Percentiles rank a stretch among this genome's conserved stretches.
Evolutionary conservation across 2,797 vertebrate species (phyloP).

Genomic region (Nyctibius grandis): DNA sequence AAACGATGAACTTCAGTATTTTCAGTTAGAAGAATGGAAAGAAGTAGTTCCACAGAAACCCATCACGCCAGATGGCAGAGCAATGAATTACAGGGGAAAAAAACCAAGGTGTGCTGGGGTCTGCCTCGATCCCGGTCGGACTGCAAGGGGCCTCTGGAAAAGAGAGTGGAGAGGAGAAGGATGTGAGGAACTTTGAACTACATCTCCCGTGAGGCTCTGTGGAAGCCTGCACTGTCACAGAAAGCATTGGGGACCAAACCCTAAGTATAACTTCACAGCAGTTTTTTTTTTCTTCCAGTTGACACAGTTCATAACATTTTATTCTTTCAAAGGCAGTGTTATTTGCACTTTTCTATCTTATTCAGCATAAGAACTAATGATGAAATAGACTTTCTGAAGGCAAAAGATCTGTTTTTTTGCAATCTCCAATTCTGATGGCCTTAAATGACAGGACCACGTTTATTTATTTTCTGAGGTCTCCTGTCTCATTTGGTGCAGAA

Average conservation of each 20-base stretch:
- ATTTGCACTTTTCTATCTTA: background rate
- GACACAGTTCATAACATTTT: background rate
- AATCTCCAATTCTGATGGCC: background rate
- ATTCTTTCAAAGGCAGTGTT: background rate
- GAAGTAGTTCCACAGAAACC: background rate
- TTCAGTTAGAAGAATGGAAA: background rate
- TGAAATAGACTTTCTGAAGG: background rate
- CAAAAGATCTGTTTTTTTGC: background rate
- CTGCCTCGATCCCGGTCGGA: background rate
- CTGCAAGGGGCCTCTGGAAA: background rate
- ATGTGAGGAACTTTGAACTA: background rate
- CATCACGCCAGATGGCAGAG: background rate
- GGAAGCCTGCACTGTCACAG: background rate
- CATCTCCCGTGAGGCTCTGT: background rate
- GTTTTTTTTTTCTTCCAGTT: background rate
- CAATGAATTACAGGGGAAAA: background rate
- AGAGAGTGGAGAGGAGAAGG: background rate
- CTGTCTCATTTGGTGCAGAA: background rate
- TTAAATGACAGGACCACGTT: background rate
- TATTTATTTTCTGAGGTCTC: background rate
- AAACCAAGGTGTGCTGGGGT: background rate
- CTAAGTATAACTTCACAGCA: background rate
- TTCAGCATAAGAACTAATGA: background rate
- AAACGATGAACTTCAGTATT: background rate
- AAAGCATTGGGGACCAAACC: background rate